Evolutionary conservation across 2,888 invertebrate species (phyloP), one percentile per base, ranked within the genome.

Genomic region (Opisthograptis luteolata): DNA sequence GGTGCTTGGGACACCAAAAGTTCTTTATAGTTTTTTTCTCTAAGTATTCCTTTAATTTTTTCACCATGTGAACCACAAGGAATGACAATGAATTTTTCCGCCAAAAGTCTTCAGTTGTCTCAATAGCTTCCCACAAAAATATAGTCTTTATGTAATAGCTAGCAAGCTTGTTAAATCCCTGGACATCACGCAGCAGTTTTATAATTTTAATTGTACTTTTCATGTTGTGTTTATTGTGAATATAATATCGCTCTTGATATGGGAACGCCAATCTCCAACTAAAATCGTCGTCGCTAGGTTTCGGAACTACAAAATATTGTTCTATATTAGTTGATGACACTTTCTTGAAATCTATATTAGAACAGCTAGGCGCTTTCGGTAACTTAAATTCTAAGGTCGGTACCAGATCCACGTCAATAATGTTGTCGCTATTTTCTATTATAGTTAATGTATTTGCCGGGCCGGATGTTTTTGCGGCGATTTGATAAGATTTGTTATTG

Each of bases 111-210:
- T 67, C 58, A n/a, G 59, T 49, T 3, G 65, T 66, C 35, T 56
- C 53, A 22, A 58, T 31, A 22, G 70, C 64, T 68, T 81, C 82
- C 80, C 80, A 82, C 34, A 84, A 62, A 71, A 82, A 82, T 51
- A 84, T 53, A 2, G 83, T 78, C 68, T 84, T 83, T 41, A 84
- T 83, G 35, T 71, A 80, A 56, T 83, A 84, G 53, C 84, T 84
- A n/a, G 79, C 79, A 19, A 84, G 42, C 58, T 74, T 71, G 22
- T 76, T 65, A 47, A 84, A 83, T 12, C 75, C 76, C 64, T 84
- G 82, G 4, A 73, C 49, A 51, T 84, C 81, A 25, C 84, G 69
- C 32, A 82, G 68, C 30, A 79, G 58, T 58, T 84, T 84, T 14
- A 84, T 43, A 15, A 83, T 68, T 60, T 78, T 81, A 13, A 80